Evolutionary conservation across 2,888 invertebrate genomes (phyloP).

Genomic region (Marronus borbonicus): DNA sequence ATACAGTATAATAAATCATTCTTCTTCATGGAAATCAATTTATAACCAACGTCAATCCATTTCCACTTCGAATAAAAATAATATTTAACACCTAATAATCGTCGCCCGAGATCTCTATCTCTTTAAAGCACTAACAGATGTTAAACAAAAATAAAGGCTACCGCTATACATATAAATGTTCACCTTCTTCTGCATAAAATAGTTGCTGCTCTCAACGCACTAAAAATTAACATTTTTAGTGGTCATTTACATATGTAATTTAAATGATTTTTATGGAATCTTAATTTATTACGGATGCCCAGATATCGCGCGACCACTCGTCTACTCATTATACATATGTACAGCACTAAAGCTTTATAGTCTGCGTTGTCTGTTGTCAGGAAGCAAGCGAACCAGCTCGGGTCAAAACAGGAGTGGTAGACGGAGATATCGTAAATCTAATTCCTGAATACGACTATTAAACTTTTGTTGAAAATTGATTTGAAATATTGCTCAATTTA

Average conservation of each 20-base stretch:
- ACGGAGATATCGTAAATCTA: slow-evolving; percentile 25
- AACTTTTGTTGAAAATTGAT: slow-evolving; percentile 23
- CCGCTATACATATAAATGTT: not conserved
- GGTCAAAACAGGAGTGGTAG: not conserved
- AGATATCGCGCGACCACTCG: slow-evolving; percentile 2
- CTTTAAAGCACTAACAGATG: not conserved
- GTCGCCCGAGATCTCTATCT: not conserved
- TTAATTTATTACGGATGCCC: slow-evolving; percentile 24
- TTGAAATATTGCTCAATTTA: slow-evolving; percentile 31
- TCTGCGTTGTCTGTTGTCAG: no score
- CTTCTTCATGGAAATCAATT: no score
- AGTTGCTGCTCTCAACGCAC: not conserved
- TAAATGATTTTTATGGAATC: slow-evolving; percentile 33
- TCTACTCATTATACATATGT: not conserved
- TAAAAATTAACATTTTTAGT: slow-evolving; percentile 35
- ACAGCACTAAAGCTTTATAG: no score
- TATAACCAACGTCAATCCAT: not conserved
- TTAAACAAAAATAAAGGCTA: not conserved
- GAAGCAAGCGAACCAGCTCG: not conserved
- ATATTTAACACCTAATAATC: slow-evolving; percentile 15
- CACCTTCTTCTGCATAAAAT: not conserved
- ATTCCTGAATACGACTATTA: not conserved
- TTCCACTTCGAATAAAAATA: slow-evolving; percentile 10
- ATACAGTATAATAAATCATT: no score
- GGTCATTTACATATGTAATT: slow-evolving; percentile 35